These are phyloP conservation scores for Anodontia alba DNA, from an alignment of 2,888 invertebrate genomes.

Conservation along the genomic window DNA sequence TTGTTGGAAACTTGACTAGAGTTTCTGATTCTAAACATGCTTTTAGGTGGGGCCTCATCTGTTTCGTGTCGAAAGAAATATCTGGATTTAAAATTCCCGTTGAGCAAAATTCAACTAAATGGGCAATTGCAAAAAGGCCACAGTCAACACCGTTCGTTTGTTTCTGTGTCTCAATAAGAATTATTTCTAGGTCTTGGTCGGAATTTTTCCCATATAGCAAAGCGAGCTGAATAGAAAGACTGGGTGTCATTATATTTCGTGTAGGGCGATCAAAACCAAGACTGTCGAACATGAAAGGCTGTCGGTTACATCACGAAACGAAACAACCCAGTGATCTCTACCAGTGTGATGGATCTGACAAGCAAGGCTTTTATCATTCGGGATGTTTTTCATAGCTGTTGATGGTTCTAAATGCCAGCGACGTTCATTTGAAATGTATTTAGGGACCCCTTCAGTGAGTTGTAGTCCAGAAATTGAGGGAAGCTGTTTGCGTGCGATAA, in stretches of 20 bases:
- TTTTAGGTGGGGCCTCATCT: neutral
- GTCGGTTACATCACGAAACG: neutral
- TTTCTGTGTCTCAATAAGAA: constrained; percentile 8
- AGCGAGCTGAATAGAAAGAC: constrained; percentile 19
- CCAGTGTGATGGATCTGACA: constrained; percentile 35
- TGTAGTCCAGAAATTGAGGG: neutral
- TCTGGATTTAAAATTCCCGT: neutral
- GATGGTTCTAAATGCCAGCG: neutral
- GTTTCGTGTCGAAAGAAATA: neutral
- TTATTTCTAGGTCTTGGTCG: neutral
- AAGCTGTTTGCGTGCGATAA: neutral
- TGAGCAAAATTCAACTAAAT: neutral
- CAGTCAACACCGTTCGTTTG: constrained; percentile 21
- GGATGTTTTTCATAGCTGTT: neutral
- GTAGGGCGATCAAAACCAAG: constrained; percentile 13
- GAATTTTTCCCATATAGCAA: constrained; percentile 14
- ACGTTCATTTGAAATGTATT: neutral
- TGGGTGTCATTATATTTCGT: constrained; percentile 14
- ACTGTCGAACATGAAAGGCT: constrained; percentile 27
- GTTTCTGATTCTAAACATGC: neutral
- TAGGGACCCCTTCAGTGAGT: neutral
- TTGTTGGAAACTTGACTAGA: neutral
- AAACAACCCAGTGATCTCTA: constrained; percentile 28
- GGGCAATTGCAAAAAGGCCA: constrained; percentile 24
- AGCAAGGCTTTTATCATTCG: neutral